These are phyloP conservation scores for Glaucopsyche alexis DNA, from an alignment of 2,888 invertebrate species.

Conservation along the genomic window DNA sequence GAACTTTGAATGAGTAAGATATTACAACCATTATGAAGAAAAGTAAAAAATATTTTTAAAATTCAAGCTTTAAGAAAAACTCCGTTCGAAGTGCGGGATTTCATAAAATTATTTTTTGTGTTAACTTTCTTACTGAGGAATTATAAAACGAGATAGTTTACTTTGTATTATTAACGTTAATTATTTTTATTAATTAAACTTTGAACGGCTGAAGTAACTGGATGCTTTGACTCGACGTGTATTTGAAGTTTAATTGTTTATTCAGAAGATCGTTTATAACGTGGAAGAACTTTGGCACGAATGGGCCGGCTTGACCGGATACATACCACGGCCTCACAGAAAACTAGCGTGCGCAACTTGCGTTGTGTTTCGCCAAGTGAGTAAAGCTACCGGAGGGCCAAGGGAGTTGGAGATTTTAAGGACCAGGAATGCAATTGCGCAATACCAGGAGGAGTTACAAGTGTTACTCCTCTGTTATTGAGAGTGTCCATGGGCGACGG, in stretches of 20 bases:
- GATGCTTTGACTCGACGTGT: background rate
- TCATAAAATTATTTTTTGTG: slow-evolving; percentile 16
- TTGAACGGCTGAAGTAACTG: background rate
- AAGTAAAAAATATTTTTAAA: slow-evolving; percentile 16
- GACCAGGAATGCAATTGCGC: no score
- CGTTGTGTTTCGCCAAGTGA: no score
- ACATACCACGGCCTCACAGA: no score
- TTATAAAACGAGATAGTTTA: background rate
- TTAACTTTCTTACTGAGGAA: slow-evolving; percentile 2
- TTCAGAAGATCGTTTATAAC: background rate
- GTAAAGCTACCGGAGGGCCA: no score
- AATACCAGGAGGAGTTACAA: no score
- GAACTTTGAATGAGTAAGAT: slow-evolving; percentile 9
- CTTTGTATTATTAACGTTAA: background rate
- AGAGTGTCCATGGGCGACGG: no score
- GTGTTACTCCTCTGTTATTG: no score
- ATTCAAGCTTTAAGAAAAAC: slow-evolving; percentile 20
- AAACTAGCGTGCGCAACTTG: no score
- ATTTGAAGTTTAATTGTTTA: background rate
- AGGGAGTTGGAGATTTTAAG: no score
- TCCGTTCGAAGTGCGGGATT: background rate
- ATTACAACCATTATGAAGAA: background rate
- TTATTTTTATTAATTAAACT: slow-evolving; percentile 6
- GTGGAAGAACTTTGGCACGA: no score
- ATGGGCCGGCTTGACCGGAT: no score